phyloP scores from a whole-genome alignment of 2,888 invertebrate genomes.

The Spicauda simplicius region DNA sequence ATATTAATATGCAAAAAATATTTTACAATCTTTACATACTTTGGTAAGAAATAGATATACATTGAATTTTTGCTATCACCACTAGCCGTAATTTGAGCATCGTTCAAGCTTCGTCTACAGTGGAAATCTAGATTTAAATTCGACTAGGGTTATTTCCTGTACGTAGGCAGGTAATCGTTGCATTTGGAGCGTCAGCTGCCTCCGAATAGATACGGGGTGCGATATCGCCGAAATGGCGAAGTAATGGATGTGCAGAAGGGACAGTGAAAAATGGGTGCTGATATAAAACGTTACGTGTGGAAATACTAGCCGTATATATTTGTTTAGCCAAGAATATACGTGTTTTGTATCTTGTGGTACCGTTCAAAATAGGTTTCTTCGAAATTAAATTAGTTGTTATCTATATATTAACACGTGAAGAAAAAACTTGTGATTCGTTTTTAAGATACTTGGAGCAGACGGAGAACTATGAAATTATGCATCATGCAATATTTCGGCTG shows the following conservation, averaged over 20 bases:
- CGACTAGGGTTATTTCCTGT: slow-evolving; percentile 7
- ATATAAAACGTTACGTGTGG: slow-evolving; percentile 22
- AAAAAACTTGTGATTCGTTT: no score
- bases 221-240: slow-evolving; percentile 35
- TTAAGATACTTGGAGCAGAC: no score
- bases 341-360: neutral
- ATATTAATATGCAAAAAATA: no score
- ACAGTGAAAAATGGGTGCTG: slow-evolving; percentile 35
- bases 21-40: no score
- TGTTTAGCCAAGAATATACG: neutral
- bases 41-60: no score
- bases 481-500: no score
- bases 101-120: neutral
- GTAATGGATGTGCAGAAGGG: slow-evolving; percentile 34
- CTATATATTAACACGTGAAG: no score
- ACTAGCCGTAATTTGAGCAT: neutral
- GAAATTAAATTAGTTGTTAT: no score
- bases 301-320: slow-evolving; percentile 13
- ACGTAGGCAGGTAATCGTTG: slow-evolving; percentile 30
- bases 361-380: neutral
- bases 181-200: slow-evolving; percentile 29
- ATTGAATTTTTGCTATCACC: no score
- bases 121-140: slow-evolving; percentile 19
- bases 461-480: no score
- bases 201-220: slow-evolving; percentile 25